Evolutionary conservation across 1,140 invertebrate species (phyloP).

Genomic region (Subanguina moxae): DNA sequence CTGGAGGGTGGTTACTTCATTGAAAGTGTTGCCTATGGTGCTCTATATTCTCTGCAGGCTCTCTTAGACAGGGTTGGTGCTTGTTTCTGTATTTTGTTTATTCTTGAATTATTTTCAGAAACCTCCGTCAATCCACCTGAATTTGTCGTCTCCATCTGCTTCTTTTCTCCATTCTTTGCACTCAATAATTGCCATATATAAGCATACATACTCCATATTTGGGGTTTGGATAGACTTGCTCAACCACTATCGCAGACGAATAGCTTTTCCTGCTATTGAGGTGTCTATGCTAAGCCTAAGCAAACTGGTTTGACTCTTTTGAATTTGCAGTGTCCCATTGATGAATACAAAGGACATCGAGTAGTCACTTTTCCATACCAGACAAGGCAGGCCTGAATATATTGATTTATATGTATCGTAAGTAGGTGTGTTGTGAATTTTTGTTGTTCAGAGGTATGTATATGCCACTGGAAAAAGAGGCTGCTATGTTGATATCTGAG

Average conservation of each 20-base stretch:
- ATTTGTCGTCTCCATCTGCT: conserved; percentile 7
- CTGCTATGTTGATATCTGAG: no score
- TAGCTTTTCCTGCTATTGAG: neutral
- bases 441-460: no score
- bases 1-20: conserved; percentile 1
- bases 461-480: no score
- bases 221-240: conserved; percentile 2
- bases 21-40: neutral
- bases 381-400: conserved; percentile 4
- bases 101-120: conserved; percentile 20
- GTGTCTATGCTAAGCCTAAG: neutral
- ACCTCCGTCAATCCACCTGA: conserved; percentile 2
- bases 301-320: neutral
- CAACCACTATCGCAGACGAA: conserved; percentile 2
- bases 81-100: no score
- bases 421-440: no score
- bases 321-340: neutral
- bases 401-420: no score
- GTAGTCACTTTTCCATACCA: conserved; percentile 19
- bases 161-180: conserved; percentile 11
- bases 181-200: neutral
- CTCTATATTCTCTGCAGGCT: neutral
- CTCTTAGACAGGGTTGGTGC: neutral
- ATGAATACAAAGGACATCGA: conserved; percentile 26
- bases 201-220: conserved; percentile 1